Conservation (phyloP, 1,140 invertebrate species). For the Aphelinus certus region DNA sequence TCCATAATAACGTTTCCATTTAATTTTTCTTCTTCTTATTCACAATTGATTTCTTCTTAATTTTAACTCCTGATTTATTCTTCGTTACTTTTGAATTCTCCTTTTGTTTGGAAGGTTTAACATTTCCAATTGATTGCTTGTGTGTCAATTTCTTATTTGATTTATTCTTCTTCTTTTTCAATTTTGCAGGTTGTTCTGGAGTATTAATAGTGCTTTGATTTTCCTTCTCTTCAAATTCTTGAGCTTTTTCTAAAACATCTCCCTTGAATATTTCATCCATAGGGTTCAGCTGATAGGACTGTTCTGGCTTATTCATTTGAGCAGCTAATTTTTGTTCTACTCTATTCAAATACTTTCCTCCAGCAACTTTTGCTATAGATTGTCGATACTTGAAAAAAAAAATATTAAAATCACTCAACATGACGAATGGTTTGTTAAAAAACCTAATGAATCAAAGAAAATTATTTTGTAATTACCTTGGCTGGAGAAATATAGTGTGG, state of each 20-base stretch:
- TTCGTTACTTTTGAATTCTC: slow-evolving; percentile 26
- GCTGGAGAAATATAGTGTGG: slow-evolving; percentile 91
- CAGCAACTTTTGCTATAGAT: slow-evolving; percentile 74
- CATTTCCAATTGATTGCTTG: slow-evolving; percentile 52
- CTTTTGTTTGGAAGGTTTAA: not conserved
- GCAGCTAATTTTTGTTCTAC: slow-evolving; percentile 81
- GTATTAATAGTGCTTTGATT: not conserved
- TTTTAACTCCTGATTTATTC: slow-evolving; percentile 40
- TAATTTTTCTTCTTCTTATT: slow-evolving; percentile 54
- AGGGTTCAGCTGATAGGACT: slow-evolving; percentile 73
- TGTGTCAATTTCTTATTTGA: slow-evolving; percentile 53
- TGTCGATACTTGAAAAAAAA: slow-evolving; percentile 71
- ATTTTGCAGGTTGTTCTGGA: not conserved
- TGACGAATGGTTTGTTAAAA: slow-evolving; percentile 7
- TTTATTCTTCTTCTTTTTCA: slow-evolving; percentile 51
- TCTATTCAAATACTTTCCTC: slow-evolving; percentile 80
- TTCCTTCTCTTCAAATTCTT: slow-evolving; percentile 49
- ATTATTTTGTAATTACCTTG: slow-evolving; percentile 65
- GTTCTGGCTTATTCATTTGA: slow-evolving; percentile 75
- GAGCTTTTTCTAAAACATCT: slow-evolving; percentile 64
- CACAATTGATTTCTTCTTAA: slow-evolving; percentile 41
- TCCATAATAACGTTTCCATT: slow-evolving; percentile 39
- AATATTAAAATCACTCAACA: not conserved
- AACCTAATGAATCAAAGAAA: slow-evolving; percentile 30
- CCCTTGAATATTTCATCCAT: slow-evolving; percentile 74